Evolutionary conservation across 2,113 vertebrate species (phyloP), one percentile per base, ranked within the genome.

Genomic region (Hiodon alosoides): DNA sequence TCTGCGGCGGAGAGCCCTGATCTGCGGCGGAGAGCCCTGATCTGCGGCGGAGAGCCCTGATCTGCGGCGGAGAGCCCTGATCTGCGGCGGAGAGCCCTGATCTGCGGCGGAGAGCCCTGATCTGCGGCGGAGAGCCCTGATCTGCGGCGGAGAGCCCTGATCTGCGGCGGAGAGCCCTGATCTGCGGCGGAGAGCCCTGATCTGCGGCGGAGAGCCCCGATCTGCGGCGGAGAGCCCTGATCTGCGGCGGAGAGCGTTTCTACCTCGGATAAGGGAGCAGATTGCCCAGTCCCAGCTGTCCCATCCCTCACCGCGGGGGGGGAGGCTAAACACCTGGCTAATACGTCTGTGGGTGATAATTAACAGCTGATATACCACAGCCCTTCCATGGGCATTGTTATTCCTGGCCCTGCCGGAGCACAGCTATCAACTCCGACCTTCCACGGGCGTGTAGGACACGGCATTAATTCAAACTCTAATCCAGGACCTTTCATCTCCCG

Each of bases 391-490:
- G 77, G 59, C 76, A 81, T 87, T 77, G 80, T 78, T 80, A 80
- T 85, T 86, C 73, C 82, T 81, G 78, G 7, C 72, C 78, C 59
- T 78, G 78, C 76, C 67, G 84, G 73, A 77, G 74, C 66, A 67
- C 17, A 50, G 67, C 82, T 52, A 72, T 77, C 55, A 85, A 83
- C 73, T 51, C 14, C 76, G 86, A 86, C 85, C 84, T 90, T 89
- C 77, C 73, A 71, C 57, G 65, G 69, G 65, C 67, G 68, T 78
- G 75, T 78, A 85, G 75, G 72, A 79, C 75, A 68, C 71, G 72
- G 9, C 66, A 80, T 78, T 83, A 79, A 82, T 84, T 84, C 84
- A 88, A 85, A 86, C 83, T 84, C 71, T 82, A 80, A 83, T 68
- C 71, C 71, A 17, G 65, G 55, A 55, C 54, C 72, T 76, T 73